These are phyloP conservation scores for Tamias sibiricus DNA, from an alignment of 2,113 vertebrate species.

Conservation along the genomic window DNA sequence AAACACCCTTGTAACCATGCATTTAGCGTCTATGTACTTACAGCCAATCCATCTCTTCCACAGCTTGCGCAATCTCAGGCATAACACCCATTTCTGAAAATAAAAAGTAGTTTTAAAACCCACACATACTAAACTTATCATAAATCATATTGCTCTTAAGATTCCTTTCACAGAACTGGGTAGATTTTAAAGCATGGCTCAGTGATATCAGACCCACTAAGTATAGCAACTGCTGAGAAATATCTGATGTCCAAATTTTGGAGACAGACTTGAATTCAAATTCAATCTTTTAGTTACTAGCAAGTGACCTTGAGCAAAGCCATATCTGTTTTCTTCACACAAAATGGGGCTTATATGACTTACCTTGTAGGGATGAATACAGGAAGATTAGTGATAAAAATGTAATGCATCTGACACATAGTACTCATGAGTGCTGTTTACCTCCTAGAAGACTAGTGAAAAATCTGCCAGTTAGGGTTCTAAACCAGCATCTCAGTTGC, in stretches of 20 bases:
- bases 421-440: not conserved
- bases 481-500: not conserved
- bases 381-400: not conserved
- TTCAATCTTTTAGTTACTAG: not conserved
- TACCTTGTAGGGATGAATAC: rapidly evolving
- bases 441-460: not conserved
- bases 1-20: not conserved
- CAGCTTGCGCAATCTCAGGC: conserved; percentile 98
- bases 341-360: not conserved
- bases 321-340: not conserved
- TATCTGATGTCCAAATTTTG: not conserved
- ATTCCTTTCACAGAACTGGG: not conserved
- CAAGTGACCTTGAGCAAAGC: not conserved
- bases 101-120: conserved; percentile 18
- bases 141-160: not conserved
- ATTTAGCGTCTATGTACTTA: conserved; percentile 86
- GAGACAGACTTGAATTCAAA: not conserved
- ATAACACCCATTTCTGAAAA: conserved; percentile 98
- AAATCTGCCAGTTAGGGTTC: not conserved
- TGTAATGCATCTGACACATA: not conserved
- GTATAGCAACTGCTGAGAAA: not conserved
- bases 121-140: not conserved
- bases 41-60: conserved; percentile 99
- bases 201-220: not conserved
- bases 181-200: not conserved